phyloP scores from a whole-genome alignment of 2,113 vertebrate species.

The Electrona antarctica region DNA sequence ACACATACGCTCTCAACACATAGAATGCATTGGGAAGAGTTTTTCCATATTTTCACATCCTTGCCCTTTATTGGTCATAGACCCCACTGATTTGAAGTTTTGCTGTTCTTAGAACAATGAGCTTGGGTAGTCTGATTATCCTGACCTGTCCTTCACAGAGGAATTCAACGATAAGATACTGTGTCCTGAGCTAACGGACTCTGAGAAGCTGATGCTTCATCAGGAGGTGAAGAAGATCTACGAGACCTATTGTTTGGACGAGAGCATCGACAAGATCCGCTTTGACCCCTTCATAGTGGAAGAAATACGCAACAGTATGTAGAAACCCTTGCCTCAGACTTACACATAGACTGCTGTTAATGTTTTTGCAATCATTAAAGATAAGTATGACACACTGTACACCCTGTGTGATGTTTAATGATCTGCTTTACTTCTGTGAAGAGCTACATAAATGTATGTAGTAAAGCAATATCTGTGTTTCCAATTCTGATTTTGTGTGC shows the following conservation, averaged over 20 bases:
- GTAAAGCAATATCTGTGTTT: not conserved
- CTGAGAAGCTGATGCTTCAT: conserved; percentile 89
- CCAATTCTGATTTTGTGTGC: not conserved
- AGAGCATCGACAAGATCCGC: conserved; percentile 96
- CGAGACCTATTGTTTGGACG: conserved; percentile 94
- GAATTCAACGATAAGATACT: conserved; percentile 97
- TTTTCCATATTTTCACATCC: too few relatives aligned
- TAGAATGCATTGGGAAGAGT: too few relatives aligned
- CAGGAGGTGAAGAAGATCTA: conserved; percentile 96
- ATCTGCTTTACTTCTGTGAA: not conserved
- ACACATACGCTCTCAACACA: too few relatives aligned
- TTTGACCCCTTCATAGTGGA: conserved; percentile 97
- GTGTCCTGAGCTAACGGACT: conserved; percentile 88
- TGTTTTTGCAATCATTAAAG: too few relatives aligned
- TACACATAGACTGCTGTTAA: not conserved
- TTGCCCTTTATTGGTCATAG: not conserved
- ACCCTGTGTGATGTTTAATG: too few relatives aligned
- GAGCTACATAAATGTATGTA: not conserved
- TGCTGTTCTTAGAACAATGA: not conserved
- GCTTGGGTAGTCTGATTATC: not conserved
- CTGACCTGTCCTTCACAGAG: conserved; percentile 77
- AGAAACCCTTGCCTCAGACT: not conserved
- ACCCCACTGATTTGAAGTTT: not conserved
- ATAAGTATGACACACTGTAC: too few relatives aligned
- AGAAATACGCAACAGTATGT: conserved; percentile 93